These are phyloP conservation scores for Monopis laevigella DNA, from an alignment of 2,888 invertebrate genomes.

Conservation along the genomic window DNA sequence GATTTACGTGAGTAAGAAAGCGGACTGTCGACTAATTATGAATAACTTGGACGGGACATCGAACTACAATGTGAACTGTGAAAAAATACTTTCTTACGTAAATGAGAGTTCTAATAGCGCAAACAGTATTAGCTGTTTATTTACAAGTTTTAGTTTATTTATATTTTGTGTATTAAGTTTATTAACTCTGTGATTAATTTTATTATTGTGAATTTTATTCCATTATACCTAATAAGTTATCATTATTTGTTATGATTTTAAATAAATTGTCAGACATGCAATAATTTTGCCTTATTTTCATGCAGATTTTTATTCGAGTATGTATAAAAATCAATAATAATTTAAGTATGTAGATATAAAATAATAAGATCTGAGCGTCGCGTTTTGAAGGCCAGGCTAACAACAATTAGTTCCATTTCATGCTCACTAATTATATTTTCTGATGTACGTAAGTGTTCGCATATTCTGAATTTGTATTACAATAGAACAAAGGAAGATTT, in stretches of 20 bases:
- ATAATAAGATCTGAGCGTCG: too few relatives aligned
- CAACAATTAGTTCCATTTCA: slow-evolving; percentile 16
- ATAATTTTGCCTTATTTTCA: too few relatives aligned
- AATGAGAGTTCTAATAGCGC: slow-evolving; percentile 23
- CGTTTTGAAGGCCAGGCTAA: slow-evolving; percentile 13
- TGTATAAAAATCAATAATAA: too few relatives aligned
- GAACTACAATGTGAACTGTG: slow-evolving; percentile 48
- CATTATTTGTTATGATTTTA: too few relatives aligned
- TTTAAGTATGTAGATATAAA: too few relatives aligned
- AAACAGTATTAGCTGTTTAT: neutral
- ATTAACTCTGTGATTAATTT: neutral
- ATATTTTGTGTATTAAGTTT: neutral
- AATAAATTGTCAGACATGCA: too few relatives aligned
- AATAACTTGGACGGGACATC: slow-evolving; percentile 46
- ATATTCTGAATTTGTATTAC: neutral
- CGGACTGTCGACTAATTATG: slow-evolving; percentile 47
- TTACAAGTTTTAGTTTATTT: neutral
- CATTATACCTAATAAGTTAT: too few relatives aligned
- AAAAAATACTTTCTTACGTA: slow-evolving; percentile 41
- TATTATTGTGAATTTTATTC: neutral
- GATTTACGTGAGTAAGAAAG: slow-evolving; percentile 43
- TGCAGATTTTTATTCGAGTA: too few relatives aligned
- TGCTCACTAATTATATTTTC: slow-evolving; percentile 7
- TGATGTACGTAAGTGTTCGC: neutral
- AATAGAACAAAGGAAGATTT: neutral